Evolutionary conservation across 2,797 vertebrate species (phyloP), one percentile per base, ranked within the genome.

Genomic region (Gobio occitaniae): DNA sequence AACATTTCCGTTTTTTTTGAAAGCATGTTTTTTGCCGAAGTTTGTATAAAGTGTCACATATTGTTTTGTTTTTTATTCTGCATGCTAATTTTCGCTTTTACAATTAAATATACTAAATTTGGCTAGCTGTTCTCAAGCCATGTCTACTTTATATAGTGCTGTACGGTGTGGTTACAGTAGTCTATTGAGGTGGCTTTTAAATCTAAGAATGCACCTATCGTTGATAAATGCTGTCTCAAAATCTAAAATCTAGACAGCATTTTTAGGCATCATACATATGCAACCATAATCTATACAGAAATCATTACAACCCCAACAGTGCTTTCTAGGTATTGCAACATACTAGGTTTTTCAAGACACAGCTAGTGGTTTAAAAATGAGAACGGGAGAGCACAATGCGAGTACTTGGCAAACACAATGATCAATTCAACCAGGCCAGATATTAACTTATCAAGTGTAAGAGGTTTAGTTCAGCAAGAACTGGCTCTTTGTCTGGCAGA

Each of bases 401-500:
- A 78, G 52, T 8, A 3, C 52, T 41, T 81, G 50, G 19, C 56
- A 71, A 81, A 44, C 41, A 84, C 65, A 84, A 70, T 78, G 50
- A 54, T 68, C 82, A 70, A 16, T 47, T 54, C 74, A 78, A 47
- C 63, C 66, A 15, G 32, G 52, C 50, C 74, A 59, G 63, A 70
- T 61, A 76, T 70, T 68, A 76, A 76, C 61, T 83, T 76, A 83
- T 68, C 52, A 70, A 68, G 48, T 3, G 6, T 84, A 84, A 84
- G 83, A 61, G 83, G 38, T 59, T 84, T 78, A 84, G n/a, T 84
- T 70, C 44, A 48, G 47, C 65, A 84, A 61, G 65, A 84, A 78
- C 41, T 16, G 65, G 52, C 52, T 84, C 83, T 78, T 78, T 84
- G 75, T 84, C 50, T 1, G 52, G 47, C 50, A 6, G 9, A 69